Percentiles rank a stretch among this genome's conserved stretches.
phyloP scores from a whole-genome alignment of 1,140 invertebrate species.

The Phenacoccus solenopsis region DNA sequence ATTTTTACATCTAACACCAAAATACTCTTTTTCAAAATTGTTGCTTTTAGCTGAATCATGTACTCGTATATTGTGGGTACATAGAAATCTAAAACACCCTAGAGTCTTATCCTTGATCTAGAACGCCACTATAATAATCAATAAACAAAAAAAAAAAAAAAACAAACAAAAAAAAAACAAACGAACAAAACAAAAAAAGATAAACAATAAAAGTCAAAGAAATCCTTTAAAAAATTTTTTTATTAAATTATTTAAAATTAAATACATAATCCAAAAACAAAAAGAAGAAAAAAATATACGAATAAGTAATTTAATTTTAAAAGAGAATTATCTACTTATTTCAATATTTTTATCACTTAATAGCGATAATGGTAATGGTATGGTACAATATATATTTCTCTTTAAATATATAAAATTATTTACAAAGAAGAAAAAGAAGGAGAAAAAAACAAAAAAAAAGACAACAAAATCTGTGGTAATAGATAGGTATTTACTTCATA shows the following conservation, averaged over 20 bases:
- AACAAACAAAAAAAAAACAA: too few species aligned
- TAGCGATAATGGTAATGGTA: slow-evolving; percentile 13
- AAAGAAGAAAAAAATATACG: not conserved
- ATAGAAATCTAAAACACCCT: too few species aligned
- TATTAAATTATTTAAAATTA: slow-evolving; percentile 15
- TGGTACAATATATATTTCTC: not conserved
- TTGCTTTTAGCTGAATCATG: too few species aligned
- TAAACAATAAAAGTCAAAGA: too few species aligned
- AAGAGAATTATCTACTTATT: slow-evolving; percentile 11
- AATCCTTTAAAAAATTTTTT: not conserved
- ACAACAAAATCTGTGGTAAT: not conserved
- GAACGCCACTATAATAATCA: too few species aligned
- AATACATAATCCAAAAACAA: slow-evolving; percentile 10
- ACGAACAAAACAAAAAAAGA: too few species aligned
- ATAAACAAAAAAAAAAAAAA: too few species aligned
- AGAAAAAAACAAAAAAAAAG: not conserved
- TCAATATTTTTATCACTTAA: slow-evolving; percentile 13
- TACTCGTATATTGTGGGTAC: too few species aligned
- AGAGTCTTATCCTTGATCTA: too few species aligned
- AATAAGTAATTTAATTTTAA: slow-evolving; percentile 12
- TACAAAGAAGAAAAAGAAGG: not conserved
- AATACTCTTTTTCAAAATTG: too few species aligned
- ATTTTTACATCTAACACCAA: too few species aligned
- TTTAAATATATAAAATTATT: slow-evolving; percentile 7
- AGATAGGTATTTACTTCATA: not conserved